Conservation (phyloP, 92 coral and sea anemone species). For the Isaurus tuberculatus region DNA sequence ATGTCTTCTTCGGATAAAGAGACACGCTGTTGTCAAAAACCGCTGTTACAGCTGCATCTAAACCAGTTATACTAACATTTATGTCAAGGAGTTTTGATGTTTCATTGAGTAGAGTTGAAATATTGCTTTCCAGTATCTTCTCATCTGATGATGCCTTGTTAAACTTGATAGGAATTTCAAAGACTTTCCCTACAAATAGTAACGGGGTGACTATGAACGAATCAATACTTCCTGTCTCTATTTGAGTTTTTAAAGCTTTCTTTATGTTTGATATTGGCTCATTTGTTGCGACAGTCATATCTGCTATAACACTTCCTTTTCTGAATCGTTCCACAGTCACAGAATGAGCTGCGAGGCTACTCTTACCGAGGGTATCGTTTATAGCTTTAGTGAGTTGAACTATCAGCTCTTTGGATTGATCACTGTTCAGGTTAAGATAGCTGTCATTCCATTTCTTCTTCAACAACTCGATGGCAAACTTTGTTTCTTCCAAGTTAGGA, state of each 20-base stretch:
- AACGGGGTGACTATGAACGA: neutral
- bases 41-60: neutral
- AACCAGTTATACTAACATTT: neutral
- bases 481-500: neutral
- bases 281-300: neutral
- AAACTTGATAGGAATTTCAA: constrained; percentile 14
- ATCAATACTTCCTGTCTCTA: neutral
- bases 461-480: constrained; percentile 16
- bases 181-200: neutral
- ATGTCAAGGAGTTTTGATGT: neutral
- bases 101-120: neutral
- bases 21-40: constrained; percentile 1
- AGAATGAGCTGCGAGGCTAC: neutral
- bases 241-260: neutral
- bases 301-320: constrained; percentile 39
- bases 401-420: neutral
- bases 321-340: constrained; percentile 25
- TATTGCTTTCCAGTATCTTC: neutral
- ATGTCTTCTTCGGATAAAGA: constrained; percentile 7
- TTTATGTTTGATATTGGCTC: neutral
- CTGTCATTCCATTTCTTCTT: neutral
- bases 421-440: neutral
- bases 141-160: neutral
- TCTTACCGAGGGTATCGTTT: neutral
- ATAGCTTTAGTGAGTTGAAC: neutral